phyloP scores from a whole-genome alignment of 2,113 vertebrate species.

The Erythrocercus mccallii region DNA sequence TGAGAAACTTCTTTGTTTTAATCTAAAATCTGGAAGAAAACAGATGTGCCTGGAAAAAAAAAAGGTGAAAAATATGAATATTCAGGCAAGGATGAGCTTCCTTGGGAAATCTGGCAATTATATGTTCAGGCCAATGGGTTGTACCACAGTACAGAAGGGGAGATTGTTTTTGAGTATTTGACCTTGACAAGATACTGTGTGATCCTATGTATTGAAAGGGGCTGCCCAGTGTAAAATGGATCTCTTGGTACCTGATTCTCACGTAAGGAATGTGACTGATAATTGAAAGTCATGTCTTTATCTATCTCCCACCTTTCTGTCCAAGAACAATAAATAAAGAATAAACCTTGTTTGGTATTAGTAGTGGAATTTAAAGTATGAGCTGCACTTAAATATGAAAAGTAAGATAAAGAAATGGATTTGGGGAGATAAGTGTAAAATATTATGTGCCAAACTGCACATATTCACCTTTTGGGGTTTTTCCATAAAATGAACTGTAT shows the following conservation, averaged over 20 bases:
- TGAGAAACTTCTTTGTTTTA: background rate
- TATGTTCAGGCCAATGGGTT: background rate
- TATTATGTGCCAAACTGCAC: background rate
- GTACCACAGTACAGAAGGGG: background rate
- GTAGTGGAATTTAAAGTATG: background rate
- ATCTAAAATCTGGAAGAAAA: background rate
- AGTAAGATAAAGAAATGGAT: background rate
- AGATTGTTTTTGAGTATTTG: background rate
- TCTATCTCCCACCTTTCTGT: background rate
- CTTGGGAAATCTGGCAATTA: background rate
- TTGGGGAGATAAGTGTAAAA: background rate
- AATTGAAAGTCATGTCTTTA: background rate
- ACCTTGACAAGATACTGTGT: background rate
- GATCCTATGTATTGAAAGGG: background rate
- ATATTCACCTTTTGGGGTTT: background rate
- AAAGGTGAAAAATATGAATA: background rate
- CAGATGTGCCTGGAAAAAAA: background rate
- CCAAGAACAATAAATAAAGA: background rate
- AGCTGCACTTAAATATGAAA: background rate
- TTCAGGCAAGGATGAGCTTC: background rate
- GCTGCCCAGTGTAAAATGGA: background rate
- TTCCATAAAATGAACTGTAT: background rate
- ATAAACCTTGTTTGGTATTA: background rate
- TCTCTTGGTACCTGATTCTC: background rate
- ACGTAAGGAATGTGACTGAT: rapidly evolving